Conservation (phyloP, 2,113 vertebrate species). For the Danio rerio region DNA sequence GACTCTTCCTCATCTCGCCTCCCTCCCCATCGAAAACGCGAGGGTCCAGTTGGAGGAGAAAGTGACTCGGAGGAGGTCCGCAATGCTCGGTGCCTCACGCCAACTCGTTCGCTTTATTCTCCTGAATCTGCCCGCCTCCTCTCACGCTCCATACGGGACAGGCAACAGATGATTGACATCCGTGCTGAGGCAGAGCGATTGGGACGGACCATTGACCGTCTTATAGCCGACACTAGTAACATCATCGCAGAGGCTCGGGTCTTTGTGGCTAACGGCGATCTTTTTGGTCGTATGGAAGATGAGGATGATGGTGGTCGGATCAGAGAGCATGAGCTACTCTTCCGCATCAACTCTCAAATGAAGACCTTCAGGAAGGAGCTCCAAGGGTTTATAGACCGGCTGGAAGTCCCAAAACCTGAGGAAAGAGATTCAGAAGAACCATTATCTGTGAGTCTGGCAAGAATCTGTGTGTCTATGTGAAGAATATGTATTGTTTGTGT, state of each 20-base stretch:
- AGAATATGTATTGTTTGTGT: neutral
- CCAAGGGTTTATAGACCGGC: constrained; percentile 91
- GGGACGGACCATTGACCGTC: constrained; percentile 91
- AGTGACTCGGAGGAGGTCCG: constrained; percentile 93
- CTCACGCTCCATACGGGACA: constrained; percentile 51
- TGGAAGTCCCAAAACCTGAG: constrained; percentile 88
- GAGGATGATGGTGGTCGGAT: constrained; percentile 88
- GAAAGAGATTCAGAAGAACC: constrained; percentile 88
- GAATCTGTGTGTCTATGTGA: constrained; percentile 77
- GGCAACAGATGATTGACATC: constrained; percentile 94
- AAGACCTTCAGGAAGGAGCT: constrained; percentile 96
- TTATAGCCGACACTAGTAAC: constrained; percentile 91
- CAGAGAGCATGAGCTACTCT: constrained; percentile 93
- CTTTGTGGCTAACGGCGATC: constrained; percentile 89
- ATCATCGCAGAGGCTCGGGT: constrained; percentile 93
- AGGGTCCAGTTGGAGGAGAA: constrained; percentile 93
- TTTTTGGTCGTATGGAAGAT: constrained; percentile 84
- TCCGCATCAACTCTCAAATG: constrained; percentile 96
- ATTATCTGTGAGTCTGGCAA: constrained; percentile 85
- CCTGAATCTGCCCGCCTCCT: constrained; percentile 80
- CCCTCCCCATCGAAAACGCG: constrained; percentile 93
- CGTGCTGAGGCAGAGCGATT: constrained; percentile 91
- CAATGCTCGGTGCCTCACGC: constrained; percentile 86
- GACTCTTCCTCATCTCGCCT: constrained; percentile 84
- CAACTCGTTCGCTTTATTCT: constrained; percentile 85